Conservation (phyloP, 1,140 invertebrate genomes). For the Drosophila elegans region DNA sequence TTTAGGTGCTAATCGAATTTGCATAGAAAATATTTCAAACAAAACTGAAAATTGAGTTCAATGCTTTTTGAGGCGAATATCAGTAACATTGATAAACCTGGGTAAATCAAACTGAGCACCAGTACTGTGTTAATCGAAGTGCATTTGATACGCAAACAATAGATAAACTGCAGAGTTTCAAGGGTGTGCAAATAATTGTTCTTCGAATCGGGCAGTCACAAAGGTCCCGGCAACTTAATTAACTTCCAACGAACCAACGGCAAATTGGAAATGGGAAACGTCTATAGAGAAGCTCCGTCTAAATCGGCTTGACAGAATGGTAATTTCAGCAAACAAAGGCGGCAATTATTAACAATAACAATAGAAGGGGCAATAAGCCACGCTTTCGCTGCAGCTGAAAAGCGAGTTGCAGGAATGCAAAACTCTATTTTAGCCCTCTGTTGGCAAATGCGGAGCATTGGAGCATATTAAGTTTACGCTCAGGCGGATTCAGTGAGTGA, state of each 20-base stretch:
- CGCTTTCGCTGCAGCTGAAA: conserved; percentile 50
- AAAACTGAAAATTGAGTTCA: conserved; percentile 7
- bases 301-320: conserved; percentile 30
- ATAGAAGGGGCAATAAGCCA: conserved; percentile 52
- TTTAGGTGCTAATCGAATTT: conserved; percentile 39
- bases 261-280: conserved; percentile 25
- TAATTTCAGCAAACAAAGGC: conserved; percentile 58
- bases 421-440: conserved; percentile 53
- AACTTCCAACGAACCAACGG: conserved; percentile 19
- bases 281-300: background rate
- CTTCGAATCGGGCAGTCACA: background rate
- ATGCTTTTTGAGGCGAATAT: background rate
- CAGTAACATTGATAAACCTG: background rate
- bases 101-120: background rate
- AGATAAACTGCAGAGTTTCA: background rate
- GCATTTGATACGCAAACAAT: conserved; percentile 10
- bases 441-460: conserved; percentile 53
- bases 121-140: background rate
- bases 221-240: conserved; percentile 22
- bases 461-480: conserved; percentile 71
- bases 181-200: conserved; percentile 1
- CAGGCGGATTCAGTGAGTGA: conserved; percentile 69
- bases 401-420: conserved; percentile 44
- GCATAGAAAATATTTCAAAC: conserved; percentile 1
- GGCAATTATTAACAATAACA: conserved; percentile 79